Evolutionary conservation across 2,888 invertebrate genomes (phyloP), one percentile per base, ranked within the genome.

Genomic region (Dicroscelio sp.): DNA sequence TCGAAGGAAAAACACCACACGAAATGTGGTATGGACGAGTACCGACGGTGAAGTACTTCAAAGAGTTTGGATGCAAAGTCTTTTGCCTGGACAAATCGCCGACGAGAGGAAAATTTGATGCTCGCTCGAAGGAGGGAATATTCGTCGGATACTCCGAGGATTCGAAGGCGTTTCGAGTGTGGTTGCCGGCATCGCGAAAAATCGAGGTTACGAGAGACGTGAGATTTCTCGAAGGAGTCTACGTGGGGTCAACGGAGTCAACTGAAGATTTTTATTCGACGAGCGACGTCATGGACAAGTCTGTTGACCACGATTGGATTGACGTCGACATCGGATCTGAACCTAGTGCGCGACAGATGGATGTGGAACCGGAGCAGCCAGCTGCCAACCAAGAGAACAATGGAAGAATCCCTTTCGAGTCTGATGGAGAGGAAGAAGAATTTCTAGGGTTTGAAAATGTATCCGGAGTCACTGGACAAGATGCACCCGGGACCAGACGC

Each of bases 81-180:
- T 65, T 65, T 20, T 65, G 33, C n/a, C n/a, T 65, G 31, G 33
- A 65, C 27, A 65, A 65, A 17, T 20, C 3, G 4, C 65, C 65
- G 20, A 27, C 65, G 8, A 65, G 33, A 31, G 65, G 65, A 33
- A 65, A 65, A 65, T 65, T 65, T n/a, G 33, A 33, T 20, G 65
- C 31, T 33, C 31, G 33, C 14, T 65, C 65, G 27, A 65, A 8
- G 33, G 65, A 65, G n/a, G 65, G 65, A 31, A 65, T 31, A 33
- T 33, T 65, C n/a, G 33, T 65, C 27, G 65, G 65, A 23, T 65
- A 95, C 0, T 38, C 90, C 12, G 94, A 96, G 5, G 96, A 96
- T 79, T 65, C 95, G 14, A 93, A 95, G 65, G 65, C 65, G 5
- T 65, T 27, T 33, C 23, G 65, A 31, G 27, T 65, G 2, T 65